phyloP scores from a whole-genome alignment of 2,797 vertebrate species.

The Novumbra hubbsi region DNA sequence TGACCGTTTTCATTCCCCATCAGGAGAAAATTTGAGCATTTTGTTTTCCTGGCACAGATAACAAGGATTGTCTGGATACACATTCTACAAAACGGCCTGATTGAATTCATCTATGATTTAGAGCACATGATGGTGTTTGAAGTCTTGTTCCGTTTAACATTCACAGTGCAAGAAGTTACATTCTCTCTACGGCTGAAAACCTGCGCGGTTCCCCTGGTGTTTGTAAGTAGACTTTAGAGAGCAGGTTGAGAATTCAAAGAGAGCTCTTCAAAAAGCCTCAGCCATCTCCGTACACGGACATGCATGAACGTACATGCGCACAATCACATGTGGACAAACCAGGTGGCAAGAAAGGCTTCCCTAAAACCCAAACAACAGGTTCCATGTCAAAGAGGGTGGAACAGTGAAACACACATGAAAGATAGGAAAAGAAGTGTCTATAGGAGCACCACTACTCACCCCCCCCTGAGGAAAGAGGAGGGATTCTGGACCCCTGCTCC shows the following conservation, averaged over 20 bases:
- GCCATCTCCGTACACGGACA: slow-evolving; percentile 23
- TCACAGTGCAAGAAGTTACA: slow-evolving; percentile 49
- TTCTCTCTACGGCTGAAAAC: slow-evolving; percentile 48
- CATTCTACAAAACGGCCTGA: slow-evolving; percentile 63
- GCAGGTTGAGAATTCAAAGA: slow-evolving; percentile 51
- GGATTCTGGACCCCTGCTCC: slow-evolving; percentile 62
- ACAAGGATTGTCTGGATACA: slow-evolving; percentile 58
- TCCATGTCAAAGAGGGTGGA: slow-evolving; percentile 25
- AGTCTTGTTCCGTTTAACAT: slow-evolving; percentile 66
- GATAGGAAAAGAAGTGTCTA: slow-evolving; percentile 25
- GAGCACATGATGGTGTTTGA: slow-evolving; percentile 58
- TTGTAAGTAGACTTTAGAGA: slow-evolving; percentile 59
- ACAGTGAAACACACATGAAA: slow-evolving; percentile 25
- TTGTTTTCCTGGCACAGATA: slow-evolving; percentile 52
- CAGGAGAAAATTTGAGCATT: slow-evolving; percentile 59
- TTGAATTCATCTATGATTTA: slow-evolving; percentile 72
- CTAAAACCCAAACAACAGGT: slow-evolving; percentile 39
- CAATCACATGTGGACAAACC: slow-evolving; percentile 13
- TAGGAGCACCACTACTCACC: slow-evolving; percentile 61
- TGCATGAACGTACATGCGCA: slow-evolving; percentile 22
- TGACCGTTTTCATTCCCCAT: slow-evolving; percentile 57
- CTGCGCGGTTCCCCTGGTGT: slow-evolving; percentile 46
- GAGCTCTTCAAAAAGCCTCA: slow-evolving; percentile 35
- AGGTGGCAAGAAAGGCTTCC: slow-evolving; percentile 21
- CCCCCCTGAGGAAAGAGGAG: slow-evolving; percentile 52